These are phyloP conservation scores for Ciconia nigra DNA, from an alignment of 2,797 vertebrate species.

Conservation along the genomic window DNA sequence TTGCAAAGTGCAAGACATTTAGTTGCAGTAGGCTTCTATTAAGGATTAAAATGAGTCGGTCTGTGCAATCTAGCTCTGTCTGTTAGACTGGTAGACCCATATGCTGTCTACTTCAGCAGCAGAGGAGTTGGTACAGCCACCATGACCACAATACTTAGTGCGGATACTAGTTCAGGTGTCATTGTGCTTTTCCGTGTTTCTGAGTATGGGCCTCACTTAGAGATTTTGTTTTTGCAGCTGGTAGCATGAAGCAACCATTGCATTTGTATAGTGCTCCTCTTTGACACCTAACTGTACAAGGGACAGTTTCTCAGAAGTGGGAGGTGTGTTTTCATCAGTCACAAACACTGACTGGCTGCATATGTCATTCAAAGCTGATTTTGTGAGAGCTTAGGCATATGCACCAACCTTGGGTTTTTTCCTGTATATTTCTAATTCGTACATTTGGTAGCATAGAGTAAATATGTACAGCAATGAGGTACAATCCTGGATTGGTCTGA, in stretches of 20 bases:
- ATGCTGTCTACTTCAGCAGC: not conserved
- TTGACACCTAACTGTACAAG: not conserved
- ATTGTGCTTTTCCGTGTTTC: not conserved
- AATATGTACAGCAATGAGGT: not conserved
- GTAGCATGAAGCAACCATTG: not conserved
- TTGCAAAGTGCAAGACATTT: not conserved
- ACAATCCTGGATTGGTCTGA: not conserved
- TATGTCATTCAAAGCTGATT: not conserved
- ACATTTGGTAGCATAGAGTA: not conserved
- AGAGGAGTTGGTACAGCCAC: not conserved
- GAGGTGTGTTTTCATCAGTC: not conserved
- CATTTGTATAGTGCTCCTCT: not conserved
- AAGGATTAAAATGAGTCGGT: not conserved
- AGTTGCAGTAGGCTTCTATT: not conserved
- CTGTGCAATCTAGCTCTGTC: not conserved
- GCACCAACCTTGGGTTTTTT: not conserved
- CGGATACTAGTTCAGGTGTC: not conserved
- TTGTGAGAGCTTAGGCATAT: not conserved
- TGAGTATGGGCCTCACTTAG: not conserved
- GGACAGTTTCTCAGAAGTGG: not conserved
- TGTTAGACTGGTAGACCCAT: not conserved
- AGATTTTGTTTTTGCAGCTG: not conserved
- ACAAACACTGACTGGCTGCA: not conserved
- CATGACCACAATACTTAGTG: rapidly evolving
- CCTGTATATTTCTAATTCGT: not conserved